Conservation (phyloP, 92 coral and sea anemone species). For the Pocillopora meandrina region DNA sequence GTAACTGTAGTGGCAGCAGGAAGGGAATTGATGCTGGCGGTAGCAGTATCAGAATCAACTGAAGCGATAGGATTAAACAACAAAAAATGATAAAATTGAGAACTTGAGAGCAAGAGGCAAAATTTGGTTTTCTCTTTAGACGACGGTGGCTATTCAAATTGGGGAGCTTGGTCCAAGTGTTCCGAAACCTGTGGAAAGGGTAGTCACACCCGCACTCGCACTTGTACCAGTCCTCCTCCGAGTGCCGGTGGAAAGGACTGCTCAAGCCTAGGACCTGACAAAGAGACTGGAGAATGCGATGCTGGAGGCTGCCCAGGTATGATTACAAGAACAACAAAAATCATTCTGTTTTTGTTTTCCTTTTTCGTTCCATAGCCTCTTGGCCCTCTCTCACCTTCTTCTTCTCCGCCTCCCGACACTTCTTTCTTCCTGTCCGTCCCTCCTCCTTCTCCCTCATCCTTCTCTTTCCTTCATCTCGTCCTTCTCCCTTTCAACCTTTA, state of each 20-base stretch:
- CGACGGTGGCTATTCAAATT: slow-evolving; percentile 16
- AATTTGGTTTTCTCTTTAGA: background rate
- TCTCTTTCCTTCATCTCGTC: no score
- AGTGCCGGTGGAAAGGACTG: slow-evolving; percentile 20
- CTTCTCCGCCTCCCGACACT: background rate
- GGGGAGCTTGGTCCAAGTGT: slow-evolving; percentile 4
- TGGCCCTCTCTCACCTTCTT: background rate
- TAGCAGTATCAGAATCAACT: no score
- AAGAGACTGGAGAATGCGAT: background rate
- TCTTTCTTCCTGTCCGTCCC: no score
- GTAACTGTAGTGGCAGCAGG: no score
- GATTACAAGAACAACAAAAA: no score
- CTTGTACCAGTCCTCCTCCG: slow-evolving; percentile 23
- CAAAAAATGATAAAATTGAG: background rate
- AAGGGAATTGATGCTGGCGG: no score
- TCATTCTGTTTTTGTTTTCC: no score
- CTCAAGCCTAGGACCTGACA: slow-evolving; percentile 8
- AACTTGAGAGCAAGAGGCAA: background rate
- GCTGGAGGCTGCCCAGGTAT: slow-evolving; percentile 19
- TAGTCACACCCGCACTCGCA: background rate
- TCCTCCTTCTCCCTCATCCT: no score
- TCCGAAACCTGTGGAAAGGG: slow-evolving; percentile 14
- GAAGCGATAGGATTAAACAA: no score
- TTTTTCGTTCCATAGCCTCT: no score
- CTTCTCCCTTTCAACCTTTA: no score